Conservation (phyloP, 1,140 invertebrate genomes). For the Tyrophagus putrescentiae region DNA sequence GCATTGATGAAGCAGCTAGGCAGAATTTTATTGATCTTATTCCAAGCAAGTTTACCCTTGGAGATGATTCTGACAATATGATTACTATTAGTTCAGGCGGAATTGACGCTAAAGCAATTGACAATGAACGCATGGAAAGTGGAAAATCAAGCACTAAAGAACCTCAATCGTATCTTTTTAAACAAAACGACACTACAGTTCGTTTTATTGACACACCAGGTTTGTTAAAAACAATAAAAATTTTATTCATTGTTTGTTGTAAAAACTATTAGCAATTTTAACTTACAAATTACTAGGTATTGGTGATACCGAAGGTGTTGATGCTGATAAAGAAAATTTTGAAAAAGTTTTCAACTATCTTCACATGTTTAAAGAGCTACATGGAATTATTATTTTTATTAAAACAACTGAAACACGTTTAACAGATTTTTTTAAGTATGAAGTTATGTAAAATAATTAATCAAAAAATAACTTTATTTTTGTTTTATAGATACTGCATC, state of each 20-base stretch:
- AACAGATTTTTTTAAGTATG: slow-evolving; percentile 21
- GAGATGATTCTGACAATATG: background rate
- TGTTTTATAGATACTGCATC: slow-evolving; percentile 27
- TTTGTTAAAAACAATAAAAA: too few relatives aligned
- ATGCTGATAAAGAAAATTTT: slow-evolving; percentile 29
- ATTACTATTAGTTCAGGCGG: background rate
- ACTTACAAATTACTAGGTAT: too few relatives aligned
- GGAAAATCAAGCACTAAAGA: slow-evolving; percentile 16
- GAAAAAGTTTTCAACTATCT: slow-evolving; percentile 26
- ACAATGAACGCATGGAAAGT: background rate
- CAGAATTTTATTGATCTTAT: background rate
- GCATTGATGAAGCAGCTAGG: background rate
- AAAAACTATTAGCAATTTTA: too few relatives aligned
- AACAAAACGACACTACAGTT: slow-evolving; percentile 16
- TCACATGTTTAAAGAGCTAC: slow-evolving; percentile 22
- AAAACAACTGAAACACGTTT: slow-evolving; percentile 24
- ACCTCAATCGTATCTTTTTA: slow-evolving; percentile 19
- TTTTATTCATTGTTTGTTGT: too few relatives aligned
- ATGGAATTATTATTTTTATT: slow-evolving; percentile 27
- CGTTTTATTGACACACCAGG: slow-evolving; percentile 30
- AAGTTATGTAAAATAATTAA: too few relatives aligned
- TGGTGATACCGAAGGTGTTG: slow-evolving; percentile 28
- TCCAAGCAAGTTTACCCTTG: background rate
- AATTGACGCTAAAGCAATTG: too few relatives aligned
- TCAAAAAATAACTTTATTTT: too few relatives aligned